phyloP scores from a whole-genome alignment of 2,113 vertebrate genomes.

The Saimiri boliviensis region DNA sequence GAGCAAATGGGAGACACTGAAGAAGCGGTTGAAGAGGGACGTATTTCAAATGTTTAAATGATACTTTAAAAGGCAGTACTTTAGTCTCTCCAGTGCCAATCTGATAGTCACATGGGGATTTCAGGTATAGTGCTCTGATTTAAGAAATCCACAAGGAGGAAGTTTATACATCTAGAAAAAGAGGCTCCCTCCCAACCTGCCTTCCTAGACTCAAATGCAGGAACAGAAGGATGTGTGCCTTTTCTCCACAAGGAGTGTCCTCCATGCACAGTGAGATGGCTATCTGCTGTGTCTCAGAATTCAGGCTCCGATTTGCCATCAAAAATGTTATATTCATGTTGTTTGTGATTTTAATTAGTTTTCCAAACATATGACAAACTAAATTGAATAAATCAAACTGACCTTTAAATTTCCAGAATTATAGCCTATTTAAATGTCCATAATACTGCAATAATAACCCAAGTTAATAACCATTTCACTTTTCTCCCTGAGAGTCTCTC shows the following conservation, averaged over 20 bases:
- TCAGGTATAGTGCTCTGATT: not conserved
- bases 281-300: slow-evolving; percentile 14
- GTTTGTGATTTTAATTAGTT: slow-evolving; percentile 85
- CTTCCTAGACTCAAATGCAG: not conserved
- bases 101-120: not conserved
- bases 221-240: not conserved
- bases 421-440: slow-evolving; percentile 81
- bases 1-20: not conserved
- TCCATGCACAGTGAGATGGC: not conserved
- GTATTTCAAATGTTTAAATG: not conserved
- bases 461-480: slow-evolving; percentile 79
- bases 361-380: slow-evolving; percentile 83
- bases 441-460: slow-evolving; percentile 86
- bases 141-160: not conserved
- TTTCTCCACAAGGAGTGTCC: not conserved
- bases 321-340: slow-evolving; percentile 74
- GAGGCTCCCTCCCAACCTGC: not conserved
- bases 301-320: slow-evolving; percentile 59
- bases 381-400: slow-evolving; percentile 85
- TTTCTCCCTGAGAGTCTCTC: slow-evolving; percentile 60
- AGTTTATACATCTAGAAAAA: not conserved
- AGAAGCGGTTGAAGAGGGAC: not conserved
- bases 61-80: not conserved
- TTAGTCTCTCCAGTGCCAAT: not conserved
- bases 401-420: slow-evolving; percentile 86